These are phyloP conservation scores for Drosophila prostipennis DNA, from an alignment of 2,888 invertebrate species.

Conservation along the genomic window DNA sequence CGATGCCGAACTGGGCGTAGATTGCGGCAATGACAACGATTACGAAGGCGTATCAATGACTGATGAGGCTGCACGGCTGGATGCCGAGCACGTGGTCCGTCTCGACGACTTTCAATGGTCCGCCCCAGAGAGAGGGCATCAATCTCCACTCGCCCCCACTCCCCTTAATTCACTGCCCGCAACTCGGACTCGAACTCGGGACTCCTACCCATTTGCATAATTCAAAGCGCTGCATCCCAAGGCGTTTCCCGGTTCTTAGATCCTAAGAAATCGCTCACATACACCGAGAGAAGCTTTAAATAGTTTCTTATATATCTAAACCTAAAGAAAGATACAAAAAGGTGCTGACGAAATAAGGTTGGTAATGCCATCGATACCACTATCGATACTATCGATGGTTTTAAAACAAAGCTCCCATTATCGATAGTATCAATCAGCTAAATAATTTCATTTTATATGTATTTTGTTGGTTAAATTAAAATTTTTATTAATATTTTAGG, in stretches of 20 bases:
- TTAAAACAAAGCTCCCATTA: too few species aligned
- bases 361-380: too few species aligned
- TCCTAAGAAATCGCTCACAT: constrained; percentile 9
- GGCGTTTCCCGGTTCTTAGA: constrained; percentile 4
- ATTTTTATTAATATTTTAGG: too few species aligned
- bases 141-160: constrained; percentile 1
- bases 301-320: too few species aligned
- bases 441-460: too few species aligned
- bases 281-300: constrained; percentile 1
- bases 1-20: constrained; percentile 28
- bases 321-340: too few species aligned
- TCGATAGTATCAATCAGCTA: too few species aligned
- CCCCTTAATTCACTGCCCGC: not conserved
- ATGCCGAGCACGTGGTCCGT: constrained; percentile 38
- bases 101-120: constrained; percentile 6
- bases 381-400: too few species aligned
- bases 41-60: constrained; percentile 52
- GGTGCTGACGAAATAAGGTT: too few species aligned
- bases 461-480: too few species aligned
- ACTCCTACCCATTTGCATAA: constrained; percentile 19
- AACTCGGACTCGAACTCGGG: not conserved
- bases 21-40: constrained; percentile 40
- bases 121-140: constrained; percentile 17
- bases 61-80: constrained; percentile 30
- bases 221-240: constrained; percentile 27